Evolutionary conservation across 23 tunicate species (phyloP), one percentile per base, ranked within the genome.

Genomic region (Styela plicata): DNA sequence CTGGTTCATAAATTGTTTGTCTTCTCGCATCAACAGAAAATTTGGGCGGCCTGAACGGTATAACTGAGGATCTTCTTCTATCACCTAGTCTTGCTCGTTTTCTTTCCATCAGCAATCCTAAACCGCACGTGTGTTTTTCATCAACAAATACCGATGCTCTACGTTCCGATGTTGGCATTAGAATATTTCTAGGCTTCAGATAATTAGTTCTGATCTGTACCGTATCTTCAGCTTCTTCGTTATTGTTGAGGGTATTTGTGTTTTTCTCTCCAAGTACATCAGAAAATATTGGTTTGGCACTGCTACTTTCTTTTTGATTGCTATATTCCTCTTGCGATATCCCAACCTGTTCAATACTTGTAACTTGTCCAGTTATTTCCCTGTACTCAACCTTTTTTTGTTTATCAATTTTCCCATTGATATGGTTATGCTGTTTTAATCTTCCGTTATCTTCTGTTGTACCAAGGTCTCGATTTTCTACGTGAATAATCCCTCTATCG

Each of bases 81-180:
- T 84, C 74, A 10, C 88, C 82, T 30, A 84, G 25, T 25, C 82
- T 66, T 1, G 88, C 88, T 57, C 61, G 74, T 53, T 65, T 57
- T 16, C 86, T 75, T 31, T 83, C 86, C 57, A 83, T 76, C 71
- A 67, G 24, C 22, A 67, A 16, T 13, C 57, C 57, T 5, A 44
- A 13, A 44, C 57, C 57, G 57, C 10, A 44, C 57, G 57, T 44
- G 31, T 67, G 19, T 25, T 67, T 27, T 18, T 1, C 31, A 16
- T 67, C 71, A 18, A 29, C 71, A 27, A 29, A 29, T 18, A 1
- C 31, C 31, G 31, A 67, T 19, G 71, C 30, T 1, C 31, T 29
- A 16, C 71, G 30, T 22, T 29, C 31, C 18, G 30, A 29, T 17
- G 16, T 29, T 24, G 19, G 71, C 1, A 29, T 16, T 0, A 67